A percentile compares a stretch with the other conserved stretches of the same genome.
phyloP scores from a whole-genome alignment of 2,888 invertebrate genomes.

The Noctua comes region DNA sequence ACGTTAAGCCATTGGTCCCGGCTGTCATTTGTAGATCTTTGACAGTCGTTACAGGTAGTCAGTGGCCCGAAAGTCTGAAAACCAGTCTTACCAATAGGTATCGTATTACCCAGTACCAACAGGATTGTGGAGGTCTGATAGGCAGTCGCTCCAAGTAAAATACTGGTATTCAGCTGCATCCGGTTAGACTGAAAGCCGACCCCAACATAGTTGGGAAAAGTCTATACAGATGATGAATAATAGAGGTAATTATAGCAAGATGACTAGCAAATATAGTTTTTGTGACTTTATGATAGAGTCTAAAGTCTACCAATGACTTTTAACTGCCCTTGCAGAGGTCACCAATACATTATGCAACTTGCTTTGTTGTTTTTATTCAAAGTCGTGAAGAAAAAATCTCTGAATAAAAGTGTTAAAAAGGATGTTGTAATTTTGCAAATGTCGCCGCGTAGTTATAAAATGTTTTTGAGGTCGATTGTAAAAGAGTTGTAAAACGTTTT shows the following conservation, averaged over 20 bases:
- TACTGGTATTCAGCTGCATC: too few species aligned
- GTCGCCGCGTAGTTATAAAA: not conserved
- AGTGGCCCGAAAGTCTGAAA: too few species aligned
- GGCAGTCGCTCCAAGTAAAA: too few species aligned
- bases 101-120: too few species aligned
- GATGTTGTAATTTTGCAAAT: conserved; percentile 25
- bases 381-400: conserved; percentile 21
- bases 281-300: conserved; percentile 1
- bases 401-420: conserved; percentile 26
- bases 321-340: conserved; percentile 50
- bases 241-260: not conserved
- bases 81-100: too few species aligned
- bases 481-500: conserved; percentile 13
- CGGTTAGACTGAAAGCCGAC: too few species aligned
- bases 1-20: too few species aligned
- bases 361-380: conserved; percentile 28
- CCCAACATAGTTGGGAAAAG: too few species aligned
- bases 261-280: not conserved
- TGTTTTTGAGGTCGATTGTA: conserved; percentile 15
- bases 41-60: too few species aligned
- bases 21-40: too few species aligned
- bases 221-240: too few species aligned
- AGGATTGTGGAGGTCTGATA: too few species aligned
- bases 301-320: conserved; percentile 28
- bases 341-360: conserved; percentile 32